phyloP scores from a whole-genome alignment of 2,888 invertebrate species.

The Orchesella flavescens region DNA sequence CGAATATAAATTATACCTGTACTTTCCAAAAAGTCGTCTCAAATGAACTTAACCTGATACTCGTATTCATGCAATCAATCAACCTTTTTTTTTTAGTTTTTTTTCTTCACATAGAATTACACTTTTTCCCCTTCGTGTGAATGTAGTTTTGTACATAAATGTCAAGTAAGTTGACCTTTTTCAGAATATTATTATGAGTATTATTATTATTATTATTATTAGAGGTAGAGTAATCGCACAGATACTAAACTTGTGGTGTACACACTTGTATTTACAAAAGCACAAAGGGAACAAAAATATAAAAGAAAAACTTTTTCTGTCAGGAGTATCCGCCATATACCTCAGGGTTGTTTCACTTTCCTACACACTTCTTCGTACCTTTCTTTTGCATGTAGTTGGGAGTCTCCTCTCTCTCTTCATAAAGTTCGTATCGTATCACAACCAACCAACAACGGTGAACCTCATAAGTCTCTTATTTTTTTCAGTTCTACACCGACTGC shows the following conservation, averaged over 20 bases:
- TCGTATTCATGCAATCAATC: constrained; percentile 52
- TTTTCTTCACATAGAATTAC: constrained; percentile 1
- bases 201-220: constrained; percentile 26
- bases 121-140: neutral
- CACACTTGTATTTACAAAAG: constrained; percentile 8
- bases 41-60: constrained; percentile 50
- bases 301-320: constrained; percentile 2
- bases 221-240: neutral
- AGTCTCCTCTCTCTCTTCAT: neutral
- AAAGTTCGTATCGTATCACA: neutral
- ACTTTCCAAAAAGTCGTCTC: neutral
- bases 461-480: neutral
- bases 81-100: constrained; percentile 27
- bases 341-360: constrained; percentile 11
- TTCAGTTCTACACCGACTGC: neutral
- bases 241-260: neutral
- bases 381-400: neutral
- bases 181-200: constrained; percentile 20
- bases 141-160: constrained; percentile 30
- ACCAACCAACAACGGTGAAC: neutral
- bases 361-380: neutral
- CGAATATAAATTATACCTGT: too few relatives aligned
- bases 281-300: neutral
- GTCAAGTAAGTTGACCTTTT: constrained; percentile 58
- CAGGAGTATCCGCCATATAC: constrained; percentile 7